Evolutionary conservation across 2,888 invertebrate species (phyloP).

Genomic region (Subacronicta megacephala): DNA sequence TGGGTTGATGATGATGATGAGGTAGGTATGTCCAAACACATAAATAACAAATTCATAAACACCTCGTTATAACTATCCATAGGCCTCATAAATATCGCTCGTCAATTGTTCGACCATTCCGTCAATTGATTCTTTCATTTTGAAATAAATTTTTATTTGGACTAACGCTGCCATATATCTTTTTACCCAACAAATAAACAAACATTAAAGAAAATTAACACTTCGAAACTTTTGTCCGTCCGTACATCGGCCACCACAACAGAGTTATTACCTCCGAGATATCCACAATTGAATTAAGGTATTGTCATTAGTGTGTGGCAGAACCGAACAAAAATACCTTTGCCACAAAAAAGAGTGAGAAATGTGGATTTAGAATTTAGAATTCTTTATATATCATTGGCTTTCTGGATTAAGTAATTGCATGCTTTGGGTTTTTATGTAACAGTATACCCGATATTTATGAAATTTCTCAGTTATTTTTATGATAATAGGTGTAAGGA

Average conservation of each 20-base stretch:
- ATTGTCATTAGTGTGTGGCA: constrained; percentile 70
- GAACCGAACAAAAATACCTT: constrained; percentile 65
- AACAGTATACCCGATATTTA: background rate
- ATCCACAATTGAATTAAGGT: constrained; percentile 84
- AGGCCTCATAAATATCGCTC: too few relatives aligned
- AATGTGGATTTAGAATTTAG: constrained; percentile 19
- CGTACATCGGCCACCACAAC: constrained; percentile 56
- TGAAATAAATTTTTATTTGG: too few relatives aligned
- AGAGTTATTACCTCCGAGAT: constrained; percentile 72
- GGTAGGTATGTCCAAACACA: too few relatives aligned
- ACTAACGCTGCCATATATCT: constrained; percentile 3
- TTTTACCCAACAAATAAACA: constrained; percentile 1
- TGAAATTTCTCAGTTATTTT: background rate
- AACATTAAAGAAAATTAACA: background rate
- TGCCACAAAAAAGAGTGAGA: constrained; percentile 45
- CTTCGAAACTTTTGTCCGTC: constrained; percentile 34
- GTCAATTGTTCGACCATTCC: too few relatives aligned
- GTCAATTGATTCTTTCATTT: too few relatives aligned
- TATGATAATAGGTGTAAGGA: too few relatives aligned
- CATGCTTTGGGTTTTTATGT: background rate
- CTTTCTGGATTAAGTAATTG: background rate
- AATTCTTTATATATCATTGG: constrained; percentile 35
- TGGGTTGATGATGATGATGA: too few relatives aligned
- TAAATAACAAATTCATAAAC: too few relatives aligned
- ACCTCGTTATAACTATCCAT: too few relatives aligned